Evolutionary conservation across 2,888 invertebrate species (phyloP), one percentile per base, ranked within the genome.

Genomic region (Xestia sexstrigata): DNA sequence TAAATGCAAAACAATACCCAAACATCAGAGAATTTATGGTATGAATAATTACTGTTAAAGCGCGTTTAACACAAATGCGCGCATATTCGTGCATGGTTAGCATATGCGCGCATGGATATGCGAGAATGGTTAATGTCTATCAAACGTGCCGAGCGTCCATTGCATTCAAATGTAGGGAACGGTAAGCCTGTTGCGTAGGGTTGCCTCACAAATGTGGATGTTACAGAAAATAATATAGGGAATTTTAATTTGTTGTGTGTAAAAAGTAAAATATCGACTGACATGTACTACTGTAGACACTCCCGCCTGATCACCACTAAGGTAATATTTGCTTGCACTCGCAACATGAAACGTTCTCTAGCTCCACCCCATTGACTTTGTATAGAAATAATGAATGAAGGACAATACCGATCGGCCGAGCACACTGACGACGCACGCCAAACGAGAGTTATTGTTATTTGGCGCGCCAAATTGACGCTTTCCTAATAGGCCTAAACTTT

Each of bases 51-150:
- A 76, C 74, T 62, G n/a, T 70, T 70, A 47, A 72, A 58, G 72
- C 83, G 70, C 60, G 69, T 39, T 83, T 78, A 82, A 72, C 78
- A 78, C 74, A 63, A 82, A 78, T 74, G 35, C n/a, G 72, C 82
- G 74, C 58, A 85, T 81, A 82, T 81, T 69, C 78, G 82, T 63
- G 52, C 58, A 78, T 65, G 63, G 52, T 55, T 68, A 72, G 74
- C 82, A 84, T 76, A 84, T 84, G 65, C 78, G 82, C 63, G 81
- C 73, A 84, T 69, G 60, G 66, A 72, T 77, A 78, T 82, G 60
- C 58, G 70, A 67, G 83, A 60, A 86, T 79, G 72, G 71, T 80
- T 88, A 89, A 86, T 85, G 87, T 82, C 81, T 77, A 87, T 83
- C 84, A 86, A 82, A 80, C 79, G 84, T 79, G 84, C 78, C 67